Base-by-base conservation (phyloP, 2,888 invertebrate genomes). In the Lithophane ornitopus region DNA sequence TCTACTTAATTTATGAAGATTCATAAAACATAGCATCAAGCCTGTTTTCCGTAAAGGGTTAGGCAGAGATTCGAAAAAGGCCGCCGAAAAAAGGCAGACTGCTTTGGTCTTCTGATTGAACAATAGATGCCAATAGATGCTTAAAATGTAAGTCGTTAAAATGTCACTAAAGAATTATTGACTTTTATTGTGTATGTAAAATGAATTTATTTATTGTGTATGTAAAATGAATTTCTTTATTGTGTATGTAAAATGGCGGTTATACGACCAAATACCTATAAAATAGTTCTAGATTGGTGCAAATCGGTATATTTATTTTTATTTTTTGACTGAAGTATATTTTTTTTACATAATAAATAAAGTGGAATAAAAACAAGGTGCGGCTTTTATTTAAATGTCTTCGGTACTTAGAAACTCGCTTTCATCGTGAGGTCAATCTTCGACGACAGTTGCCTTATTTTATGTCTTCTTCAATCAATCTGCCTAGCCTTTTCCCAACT, bases 271-370 rank as follows among this genome's bases (percentile, higher is more conserved):
- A 41, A 22, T n/a, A 3, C 9, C 16, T 12, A 8, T n/a, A 54
- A 54, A 71, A 28, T 71, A n/a, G 3, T 70, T 65, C 22, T 66
- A 11, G 14, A 69, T 71, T 69, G 19, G n/a, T 67, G 62, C 61
- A 65, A 59, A 46, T 46, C 34, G 28, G 41, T 74, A 49, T n/a
- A 58, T 6, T 28, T 61, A 28, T 7, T 56, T 72, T 62, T 28
- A 41, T 63, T 63, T 52, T 65, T 68, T 61, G 72, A 84, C 74
- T 84, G 83, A 74, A 28, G 28, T 82, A 54, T 70, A 70, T 52
- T 52, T 59, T 70, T 74, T 78, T 84, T 85, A 76, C n/a, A 46
- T 22, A 46, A 16, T 41, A 49, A 85, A 76, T 66, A 76, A 81
- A 71, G 14, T 46, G 22, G 6, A 68, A 44, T 52, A 26, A 49